These are phyloP conservation scores for Apodemus sylvaticus DNA, from an alignment of 2,113 vertebrate genomes.

Conservation along the genomic window DNA sequence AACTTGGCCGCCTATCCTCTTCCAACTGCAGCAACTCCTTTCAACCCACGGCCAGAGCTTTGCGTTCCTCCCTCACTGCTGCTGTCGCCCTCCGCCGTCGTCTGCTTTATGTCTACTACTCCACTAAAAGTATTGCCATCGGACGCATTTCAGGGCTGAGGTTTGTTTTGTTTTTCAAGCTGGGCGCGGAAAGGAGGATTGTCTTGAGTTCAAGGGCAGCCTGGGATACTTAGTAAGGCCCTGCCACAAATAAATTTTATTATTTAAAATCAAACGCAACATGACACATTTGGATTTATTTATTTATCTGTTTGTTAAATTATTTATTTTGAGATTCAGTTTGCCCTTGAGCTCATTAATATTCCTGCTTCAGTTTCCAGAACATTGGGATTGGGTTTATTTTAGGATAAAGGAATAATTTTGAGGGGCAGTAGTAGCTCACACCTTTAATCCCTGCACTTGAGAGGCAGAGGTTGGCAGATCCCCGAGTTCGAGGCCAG, in stretches of 20 bases:
- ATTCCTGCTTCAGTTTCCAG: background rate
- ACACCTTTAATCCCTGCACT: background rate
- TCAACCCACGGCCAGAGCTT: background rate
- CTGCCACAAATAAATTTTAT: background rate
- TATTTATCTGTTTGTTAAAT: no score
- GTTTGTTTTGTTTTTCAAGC: background rate
- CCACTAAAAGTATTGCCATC: background rate
- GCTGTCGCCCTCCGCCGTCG: background rate
- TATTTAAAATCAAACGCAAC: background rate
- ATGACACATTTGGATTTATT: background rate
- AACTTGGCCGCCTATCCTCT: background rate
- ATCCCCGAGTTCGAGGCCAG: background rate
- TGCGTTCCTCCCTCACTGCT: background rate
- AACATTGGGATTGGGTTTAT: background rate
- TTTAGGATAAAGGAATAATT: slow-evolving; percentile 56
- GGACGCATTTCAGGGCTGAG: background rate
- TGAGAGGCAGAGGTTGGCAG: background rate
- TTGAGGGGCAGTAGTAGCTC: background rate
- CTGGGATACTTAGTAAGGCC: background rate
- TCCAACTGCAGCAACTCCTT: background rate
- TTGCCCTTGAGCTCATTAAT: background rate
- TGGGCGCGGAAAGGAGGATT: background rate
- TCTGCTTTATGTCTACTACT: background rate
- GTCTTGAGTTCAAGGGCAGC: background rate
- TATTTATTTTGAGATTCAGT: background rate